Evolutionary conservation across 2,797 vertebrate species (phyloP).

Genomic region (Adelosebastes latens): DNA sequence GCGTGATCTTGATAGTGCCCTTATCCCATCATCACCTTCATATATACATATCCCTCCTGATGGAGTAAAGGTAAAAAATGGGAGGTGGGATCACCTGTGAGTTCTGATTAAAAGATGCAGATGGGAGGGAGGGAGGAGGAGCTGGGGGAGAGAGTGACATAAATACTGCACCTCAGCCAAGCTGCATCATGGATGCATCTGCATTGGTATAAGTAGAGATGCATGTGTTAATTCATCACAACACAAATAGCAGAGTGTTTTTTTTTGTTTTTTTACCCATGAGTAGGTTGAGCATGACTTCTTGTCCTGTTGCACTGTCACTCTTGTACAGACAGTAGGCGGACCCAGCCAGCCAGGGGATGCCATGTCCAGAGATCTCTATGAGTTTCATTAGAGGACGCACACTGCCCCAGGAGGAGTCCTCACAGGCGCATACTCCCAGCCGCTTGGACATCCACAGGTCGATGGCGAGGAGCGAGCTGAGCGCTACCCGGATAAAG

Average conservation of each 20-base stretch:
- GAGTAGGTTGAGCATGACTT: conserved; percentile 94
- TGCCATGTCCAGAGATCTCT: conserved; percentile 95
- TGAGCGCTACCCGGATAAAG: conserved; percentile 89
- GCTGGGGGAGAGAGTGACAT: too few relatives aligned
- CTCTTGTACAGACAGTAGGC: conserved; percentile 91
- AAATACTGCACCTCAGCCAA: too few relatives aligned
- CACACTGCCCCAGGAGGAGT: conserved; percentile 91
- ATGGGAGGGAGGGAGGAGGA: background rate
- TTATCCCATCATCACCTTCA: background rate
- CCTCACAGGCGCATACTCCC: conserved; percentile 93
- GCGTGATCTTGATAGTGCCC: background rate
- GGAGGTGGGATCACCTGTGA: background rate
- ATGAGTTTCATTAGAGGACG: conserved; percentile 94
- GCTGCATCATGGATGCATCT: background rate
- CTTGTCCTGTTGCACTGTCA: conserved; percentile 90
- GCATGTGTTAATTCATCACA: background rate
- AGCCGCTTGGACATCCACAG: conserved; percentile 95
- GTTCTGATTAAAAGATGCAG: background rate
- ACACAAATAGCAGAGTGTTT: background rate
- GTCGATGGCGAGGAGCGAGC: conserved; percentile 93
- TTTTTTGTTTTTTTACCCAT: conserved; percentile 84
- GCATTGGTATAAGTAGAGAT: background rate
- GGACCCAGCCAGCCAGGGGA: conserved; percentile 92
- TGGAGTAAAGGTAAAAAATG: too few relatives aligned
- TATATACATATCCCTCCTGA: background rate